Base-by-base conservation (phyloP, 2,888 invertebrate species). In the Disparrhopalites patrizii region DNA sequence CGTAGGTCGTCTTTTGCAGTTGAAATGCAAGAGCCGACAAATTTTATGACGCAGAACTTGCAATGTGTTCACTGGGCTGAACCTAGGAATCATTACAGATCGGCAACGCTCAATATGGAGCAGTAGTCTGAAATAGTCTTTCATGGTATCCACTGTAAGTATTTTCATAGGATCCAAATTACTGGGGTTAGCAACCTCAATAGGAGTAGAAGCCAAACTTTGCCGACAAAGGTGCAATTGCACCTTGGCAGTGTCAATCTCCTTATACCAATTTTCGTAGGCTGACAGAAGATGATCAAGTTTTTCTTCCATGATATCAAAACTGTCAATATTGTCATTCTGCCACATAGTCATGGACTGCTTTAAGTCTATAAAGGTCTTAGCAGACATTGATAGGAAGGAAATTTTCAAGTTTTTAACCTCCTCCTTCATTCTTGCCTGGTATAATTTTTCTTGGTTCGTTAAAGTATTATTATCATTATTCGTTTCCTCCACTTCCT, bases 1-100 rank as follows among this genome's bases (percentile, higher is more conserved):
- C 2, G 43, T 43, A 15, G 40, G 23, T 40, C 40, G 28, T 15
- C 33, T 30, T 2, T 23, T n/a, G 18, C 30, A 40, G 15, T 60
- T 28, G 28, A 27, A 50, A 60, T 60, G 30, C 28, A 60, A 30
- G n/a, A 60, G 47, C 31, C 60, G n/a, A n/a, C 27, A 50, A 3
- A 60, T 31, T 15, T 50, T 23, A 47, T 60, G 50, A 1, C 30
- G 23, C 13, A 60, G 4, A 47, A 60, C 28, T 7, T 43, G 30
- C 2, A 60, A 25, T 27, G 50, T 18, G 10, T 43, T 50, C 18
- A 30, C n/a, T 23, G n/a, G 25, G 13, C 50, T 31, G 5, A 43
- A 20, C 15, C 28, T 47, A 18, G n/a, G 33, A 55, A 7, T 13
- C 10, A 18, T 3, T 10, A 43, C 15, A 47, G 7, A 30, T 1